Percentiles rank a stretch among this genome's conserved stretches.
These are phyloP conservation scores for Oncorhynchus gorbuscha DNA, from an alignment of 2,113 vertebrate species.

Conservation along the genomic window DNA sequence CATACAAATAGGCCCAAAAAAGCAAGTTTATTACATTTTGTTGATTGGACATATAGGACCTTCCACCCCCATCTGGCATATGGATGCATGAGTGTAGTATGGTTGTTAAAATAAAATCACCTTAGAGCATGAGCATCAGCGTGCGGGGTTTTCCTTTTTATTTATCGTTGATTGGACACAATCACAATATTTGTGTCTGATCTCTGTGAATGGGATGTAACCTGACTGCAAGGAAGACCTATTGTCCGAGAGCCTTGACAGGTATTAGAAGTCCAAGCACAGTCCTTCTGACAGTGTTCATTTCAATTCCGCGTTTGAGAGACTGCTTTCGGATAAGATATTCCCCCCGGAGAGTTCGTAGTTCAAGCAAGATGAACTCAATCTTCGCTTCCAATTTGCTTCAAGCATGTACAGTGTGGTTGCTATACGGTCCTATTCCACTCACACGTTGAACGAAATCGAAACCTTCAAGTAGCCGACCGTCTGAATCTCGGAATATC, in stretches of 20 bases:
- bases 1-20: not conserved
- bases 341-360: constrained; percentile 66
- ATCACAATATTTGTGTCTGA: not conserved
- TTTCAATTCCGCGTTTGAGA: constrained; percentile 60
- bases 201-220: not conserved
- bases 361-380: constrained; percentile 78
- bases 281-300: constrained; percentile 68
- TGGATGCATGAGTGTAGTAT: no score
- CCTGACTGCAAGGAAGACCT: not conserved
- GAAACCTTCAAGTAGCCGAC: not conserved
- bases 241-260: constrained; percentile 16
- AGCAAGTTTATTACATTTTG: not conserved
- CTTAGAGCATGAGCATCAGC: no score
- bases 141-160: no score
- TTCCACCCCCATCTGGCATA: no score
- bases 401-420: constrained; percentile 57
- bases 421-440: constrained; percentile 11
- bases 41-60: no score
- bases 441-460: not conserved
- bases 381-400: constrained; percentile 77
- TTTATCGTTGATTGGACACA: not conserved
- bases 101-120: no score
- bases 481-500: not conserved
- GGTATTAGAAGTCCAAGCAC: constrained; percentile 62
- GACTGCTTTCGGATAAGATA: constrained; percentile 63